Base-by-base conservation (phyloP, 2,797 vertebrate species). In the Dromococcyx pavoninus region DNA sequence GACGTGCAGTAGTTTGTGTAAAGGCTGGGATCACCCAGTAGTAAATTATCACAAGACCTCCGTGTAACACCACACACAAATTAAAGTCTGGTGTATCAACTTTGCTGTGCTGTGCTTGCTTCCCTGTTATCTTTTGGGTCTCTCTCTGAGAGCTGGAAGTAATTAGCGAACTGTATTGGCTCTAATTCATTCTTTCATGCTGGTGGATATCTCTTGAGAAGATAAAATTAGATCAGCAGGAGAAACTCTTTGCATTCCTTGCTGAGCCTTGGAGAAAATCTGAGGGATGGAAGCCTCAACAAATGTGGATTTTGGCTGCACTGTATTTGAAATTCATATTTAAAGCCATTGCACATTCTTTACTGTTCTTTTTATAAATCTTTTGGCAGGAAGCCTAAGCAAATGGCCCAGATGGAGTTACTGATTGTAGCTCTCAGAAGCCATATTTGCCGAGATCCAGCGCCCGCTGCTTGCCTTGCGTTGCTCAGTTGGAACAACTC, bases 331-430 rank as follows among this genome's bases (percentile, higher is more conserved):
- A 94, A 91, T 96, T 82, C 74, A 9, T 94, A 86, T 93, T 90
- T 94, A 94, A 94, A 96, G 77, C 71, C 54, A 18, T 82, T 87
- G 91, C 86, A 88, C 91, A 91, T 97, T 96, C 94, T 94, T 94
- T 84, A 88, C 91, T 76, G 89, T 95, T 94, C 89, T 93, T 96
- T 96, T 96, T 94, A 95, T 93, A 95, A 94, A 82, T 43, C 67
- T 84, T 91, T 65, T 96, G 95, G 95, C 95, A 94, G 80, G 76
- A 85, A 91, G 88, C 94, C 91, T 86, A 94, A 96, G 88, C 91
- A 94, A 96, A 96, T 95, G 95, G 95, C 88, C 94, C 89, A 96
- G 96, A 91, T 92, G 95, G 95, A 94, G 86, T 44, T 91, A 32
- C 94, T 78, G 89, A 92, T 41, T 58, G 91, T 89, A 91, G 91